Evolutionary conservation across 1,140 invertebrate species (phyloP).

Genomic region (Helicoverpa zea): DNA sequence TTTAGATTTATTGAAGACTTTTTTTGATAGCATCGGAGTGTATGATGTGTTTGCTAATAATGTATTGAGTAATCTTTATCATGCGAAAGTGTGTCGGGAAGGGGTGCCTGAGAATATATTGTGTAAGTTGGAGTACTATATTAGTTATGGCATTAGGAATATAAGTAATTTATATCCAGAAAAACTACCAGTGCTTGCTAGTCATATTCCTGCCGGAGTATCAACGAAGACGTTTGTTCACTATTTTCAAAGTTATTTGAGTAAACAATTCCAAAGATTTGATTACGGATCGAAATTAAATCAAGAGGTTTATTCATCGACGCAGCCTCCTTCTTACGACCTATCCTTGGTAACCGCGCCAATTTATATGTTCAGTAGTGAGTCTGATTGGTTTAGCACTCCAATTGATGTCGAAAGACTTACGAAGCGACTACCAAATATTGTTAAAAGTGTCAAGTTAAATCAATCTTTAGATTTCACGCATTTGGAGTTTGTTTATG

Average conservation of each 20-base stretch:
- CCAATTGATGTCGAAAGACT: conserved; percentile 63
- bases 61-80: conserved; percentile 60
- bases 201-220: conserved; percentile 73
- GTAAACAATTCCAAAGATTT: conserved; percentile 71
- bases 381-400: conserved; percentile 73
- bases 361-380: conserved; percentile 68
- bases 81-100: conserved; percentile 67
- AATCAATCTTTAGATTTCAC: conserved; percentile 71
- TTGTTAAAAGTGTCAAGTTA: conserved; percentile 60
- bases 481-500: conserved; percentile 79
- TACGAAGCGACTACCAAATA: conserved; percentile 60
- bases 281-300: conserved; percentile 70
- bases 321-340: conserved; percentile 68
- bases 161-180: conserved; percentile 64
- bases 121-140: conserved; percentile 68
- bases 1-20: conserved; percentile 53
- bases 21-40: conserved; percentile 58
- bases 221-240: conserved; percentile 74
- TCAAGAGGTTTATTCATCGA: conserved; percentile 62
- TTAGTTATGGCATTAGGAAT: conserved; percentile 66
- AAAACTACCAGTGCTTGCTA: conserved; percentile 66
- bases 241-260: conserved; percentile 71
- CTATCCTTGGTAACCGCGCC: conserved; percentile 66
- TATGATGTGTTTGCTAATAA: conserved; percentile 71
- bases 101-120: conserved; percentile 54